Evolutionary conservation across 1,140 invertebrate genomes (phyloP), one percentile per base, ranked within the genome.

Genomic region (Elymnias hypermnestra): DNA sequence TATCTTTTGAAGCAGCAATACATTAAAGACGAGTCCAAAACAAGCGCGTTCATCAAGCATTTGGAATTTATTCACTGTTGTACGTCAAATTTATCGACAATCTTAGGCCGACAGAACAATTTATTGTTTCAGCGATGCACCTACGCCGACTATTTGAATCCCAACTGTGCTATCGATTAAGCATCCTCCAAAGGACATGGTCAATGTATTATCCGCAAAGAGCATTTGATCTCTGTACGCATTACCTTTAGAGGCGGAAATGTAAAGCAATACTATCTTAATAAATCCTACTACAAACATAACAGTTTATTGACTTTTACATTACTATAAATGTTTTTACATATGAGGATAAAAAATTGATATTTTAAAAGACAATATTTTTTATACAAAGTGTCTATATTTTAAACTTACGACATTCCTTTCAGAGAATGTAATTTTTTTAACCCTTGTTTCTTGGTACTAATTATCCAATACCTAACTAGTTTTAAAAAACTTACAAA

Each of bases 51-150:
- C 45, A 60, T 46, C 29, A 53, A 60, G 2, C 33, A 36, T 42
- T 41, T 45, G 41, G 44, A 50, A 49, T 52, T 56, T 36, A 36
- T 36, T 8, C 43, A 62, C 61, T 60, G 58, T 58, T 53, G 57
- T 48, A 54, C 53, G 63, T 72, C 60, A 69, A 63, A 64, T 55
- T 63, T 69, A 74, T 74, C 71, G 57, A 67, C 54, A 60, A 69
- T 71, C 64, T 73, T 13, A 41, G 41, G 47, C 55, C 50, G 57
- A 64, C 59, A 63, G 61, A 48, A 53, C 49, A 64, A 72, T 72
- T 75, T 75, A 75, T 72, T 61, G 72, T 72, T 57, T 56, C 50
- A 65, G 44, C 46, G 53, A 56, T 53, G 60, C 68, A 61, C 68
- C 69, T 72, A 68, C 63, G 62, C 60, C 45, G 31, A 51, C 29